Evolutionary conservation across 2,113 vertebrate genomes (phyloP).

Genomic region (Clinocottus analis): DNA sequence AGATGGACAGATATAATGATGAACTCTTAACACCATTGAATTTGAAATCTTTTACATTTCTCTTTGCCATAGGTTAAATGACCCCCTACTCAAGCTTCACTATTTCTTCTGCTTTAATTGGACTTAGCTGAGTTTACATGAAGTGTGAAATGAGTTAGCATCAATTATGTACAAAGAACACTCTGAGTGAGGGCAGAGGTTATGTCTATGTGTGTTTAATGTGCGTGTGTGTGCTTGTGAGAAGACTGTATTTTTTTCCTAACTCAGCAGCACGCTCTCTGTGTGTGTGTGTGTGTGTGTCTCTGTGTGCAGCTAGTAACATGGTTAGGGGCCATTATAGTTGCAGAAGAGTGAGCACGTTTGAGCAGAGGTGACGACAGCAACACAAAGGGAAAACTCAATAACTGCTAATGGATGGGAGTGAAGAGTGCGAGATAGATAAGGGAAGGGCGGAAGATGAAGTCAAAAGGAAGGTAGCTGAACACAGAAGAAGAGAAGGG

Average conservation of each 20-base stretch:
- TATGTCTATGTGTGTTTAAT: constrained; percentile 24
- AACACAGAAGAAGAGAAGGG: neutral
- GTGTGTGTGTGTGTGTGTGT: constrained; percentile 11
- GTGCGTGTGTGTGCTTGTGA: constrained; percentile 7
- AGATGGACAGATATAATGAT: neutral
- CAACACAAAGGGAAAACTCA: constrained; percentile 61
- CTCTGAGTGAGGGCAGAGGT: constrained; percentile 61
- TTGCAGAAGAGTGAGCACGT: constrained; percentile 30
- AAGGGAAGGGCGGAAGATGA: constrained; percentile 19
- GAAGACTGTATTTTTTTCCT: constrained; percentile 11
- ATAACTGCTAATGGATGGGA: constrained; percentile 58
- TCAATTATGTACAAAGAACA: constrained; percentile 69
- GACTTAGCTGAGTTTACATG: constrained; percentile 76
- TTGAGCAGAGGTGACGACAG: constrained; percentile 54
- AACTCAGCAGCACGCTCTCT: constrained; percentile 2
- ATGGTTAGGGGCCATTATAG: constrained; percentile 28
- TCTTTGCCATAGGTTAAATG: constrained; percentile 64
- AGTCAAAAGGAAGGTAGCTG: constrained; percentile 12
- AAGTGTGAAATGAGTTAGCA: constrained; percentile 76
- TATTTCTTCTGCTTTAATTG: constrained; percentile 68
- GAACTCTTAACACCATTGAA: constrained; percentile 6
- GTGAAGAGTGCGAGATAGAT: constrained; percentile 23
- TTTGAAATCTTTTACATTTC: constrained; percentile 40
- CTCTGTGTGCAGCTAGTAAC: constrained; percentile 11
- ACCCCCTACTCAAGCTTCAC: constrained; percentile 59